Base-by-base conservation (phyloP, 2,113 vertebrate genomes). In the Sander vitreus region DNA sequence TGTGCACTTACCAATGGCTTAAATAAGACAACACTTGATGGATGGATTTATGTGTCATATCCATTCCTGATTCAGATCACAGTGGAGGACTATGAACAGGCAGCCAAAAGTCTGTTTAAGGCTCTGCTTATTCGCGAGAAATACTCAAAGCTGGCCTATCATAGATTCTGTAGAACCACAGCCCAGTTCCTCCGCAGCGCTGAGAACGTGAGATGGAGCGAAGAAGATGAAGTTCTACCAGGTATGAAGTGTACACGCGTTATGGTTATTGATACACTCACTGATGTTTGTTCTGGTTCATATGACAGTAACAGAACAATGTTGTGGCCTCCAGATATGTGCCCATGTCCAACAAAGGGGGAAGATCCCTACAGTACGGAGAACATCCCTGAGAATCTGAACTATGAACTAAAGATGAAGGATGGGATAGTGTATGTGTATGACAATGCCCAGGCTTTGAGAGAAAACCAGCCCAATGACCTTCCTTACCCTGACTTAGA, bases 11-110 rank as follows among this genome's bases (percentile, higher is more conserved):
- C 33, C 33, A 33, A 6, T 33, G 33, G 33, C 33, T 33, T 6
- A 33, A 33, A 9, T 30, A 39, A 48, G 23, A 53, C 2, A 23
- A 48, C 16, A 65, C 39, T 47, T 78, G 1, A 30, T 43, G 39
- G 0, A 27, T 53, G 12, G 39, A 27, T 54, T 36, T 45, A 33
- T 78, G 9, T 70, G 12, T 73, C 18, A 16, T 85, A 58, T 45
- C 43, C 8, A 36, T 69, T 25, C 25, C 87, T 75, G 64, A 53
- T 91, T 63, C 92, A 99, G 98, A 95, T 99, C 87, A 97, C 97
- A 4, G 95, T 99, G 73, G 98, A 99, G 85, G 98, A 99, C 91
- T 99, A 99, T 27, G 97, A 98, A 70, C 97, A 98, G 85, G 97
- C 98, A 5, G 96, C 97, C 65, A 97, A 95, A 83, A 96, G 96